Evolutionary conservation across 2,113 vertebrate species (phyloP).

Genomic region (Ibidorhyncha struthersii): DNA sequence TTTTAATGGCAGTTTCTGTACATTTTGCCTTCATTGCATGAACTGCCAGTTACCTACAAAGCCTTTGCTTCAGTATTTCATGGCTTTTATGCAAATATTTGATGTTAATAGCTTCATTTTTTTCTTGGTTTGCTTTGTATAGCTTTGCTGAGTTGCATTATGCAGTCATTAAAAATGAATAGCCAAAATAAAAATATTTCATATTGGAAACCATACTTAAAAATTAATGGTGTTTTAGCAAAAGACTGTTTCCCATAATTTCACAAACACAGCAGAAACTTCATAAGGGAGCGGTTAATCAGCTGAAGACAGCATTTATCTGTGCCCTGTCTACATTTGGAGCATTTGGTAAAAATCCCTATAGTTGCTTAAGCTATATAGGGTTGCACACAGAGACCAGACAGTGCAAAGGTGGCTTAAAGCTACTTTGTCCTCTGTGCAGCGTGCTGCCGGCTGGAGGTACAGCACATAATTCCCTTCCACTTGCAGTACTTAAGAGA

Average conservation of each 20-base stretch:
- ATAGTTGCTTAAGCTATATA: not conserved
- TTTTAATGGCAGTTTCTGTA: not conserved
- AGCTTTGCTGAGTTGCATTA: constrained; percentile 44
- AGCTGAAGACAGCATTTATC: not conserved
- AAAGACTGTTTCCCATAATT: not conserved
- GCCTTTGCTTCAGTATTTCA: constrained; percentile 18
- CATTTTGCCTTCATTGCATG: not conserved
- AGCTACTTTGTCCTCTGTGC: not conserved
- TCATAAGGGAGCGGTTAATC: not conserved
- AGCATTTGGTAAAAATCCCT: not conserved
- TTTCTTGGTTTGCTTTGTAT: constrained; percentile 4
- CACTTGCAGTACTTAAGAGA: not conserved
- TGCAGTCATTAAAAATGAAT: constrained; percentile 57
- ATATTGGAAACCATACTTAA: constrained; percentile 51
- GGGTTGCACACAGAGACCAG: not conserved
- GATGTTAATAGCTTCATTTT: not conserved
- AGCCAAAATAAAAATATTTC: constrained; percentile 65
- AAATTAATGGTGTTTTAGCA: constrained; percentile 56
- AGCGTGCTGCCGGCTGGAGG: not conserved
- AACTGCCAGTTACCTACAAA: not conserved
- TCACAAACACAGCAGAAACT: constrained; percentile 25
- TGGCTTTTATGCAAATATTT: constrained; percentile 49
- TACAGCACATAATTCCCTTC: not conserved
- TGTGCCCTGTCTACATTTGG: not conserved
- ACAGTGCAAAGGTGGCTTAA: not conserved